phyloP scores from a whole-genome alignment of 2,797 vertebrate species.

The Poecilia picta region DNA sequence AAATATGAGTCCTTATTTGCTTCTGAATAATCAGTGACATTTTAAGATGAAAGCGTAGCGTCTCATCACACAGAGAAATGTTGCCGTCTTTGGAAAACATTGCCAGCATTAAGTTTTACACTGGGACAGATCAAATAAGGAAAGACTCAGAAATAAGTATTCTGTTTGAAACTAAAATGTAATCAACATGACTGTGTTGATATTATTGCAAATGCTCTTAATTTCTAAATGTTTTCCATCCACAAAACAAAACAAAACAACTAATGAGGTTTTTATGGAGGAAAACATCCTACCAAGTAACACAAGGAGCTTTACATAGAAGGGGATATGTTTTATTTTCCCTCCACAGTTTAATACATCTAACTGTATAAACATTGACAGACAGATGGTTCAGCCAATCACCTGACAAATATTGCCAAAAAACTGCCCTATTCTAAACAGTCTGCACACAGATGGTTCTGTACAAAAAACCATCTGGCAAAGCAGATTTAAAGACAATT shows the following conservation, averaged over 20 bases:
- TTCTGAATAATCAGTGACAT: not conserved
- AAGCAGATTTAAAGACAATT: not conserved
- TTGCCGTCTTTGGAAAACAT: too few relatives aligned
- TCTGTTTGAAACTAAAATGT: not conserved
- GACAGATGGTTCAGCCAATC: conserved; percentile 12
- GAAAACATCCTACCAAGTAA: not conserved
- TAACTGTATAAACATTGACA: not conserved
- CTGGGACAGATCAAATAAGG: too few relatives aligned
- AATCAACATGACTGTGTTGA: not conserved
- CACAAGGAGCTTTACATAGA: not conserved
- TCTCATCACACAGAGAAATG: too few relatives aligned
- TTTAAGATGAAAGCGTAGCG: not conserved
- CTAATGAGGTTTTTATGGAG: not conserved
- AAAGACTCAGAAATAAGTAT: not conserved
- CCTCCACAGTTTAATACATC: not conserved
- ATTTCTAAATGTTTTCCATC: not conserved
- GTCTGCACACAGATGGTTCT: not conserved
- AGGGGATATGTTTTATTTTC: not conserved
- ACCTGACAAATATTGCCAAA: conserved; percentile 6
- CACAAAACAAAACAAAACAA: not conserved
- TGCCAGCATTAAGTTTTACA: too few relatives aligned
- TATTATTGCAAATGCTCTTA: not conserved
- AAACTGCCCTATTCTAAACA: not conserved
- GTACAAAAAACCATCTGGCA: conserved; percentile 2
- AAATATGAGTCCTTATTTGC: not conserved